Conservation (phyloP, 2,888 invertebrate genomes). For the Aphidius colemani region DNA sequence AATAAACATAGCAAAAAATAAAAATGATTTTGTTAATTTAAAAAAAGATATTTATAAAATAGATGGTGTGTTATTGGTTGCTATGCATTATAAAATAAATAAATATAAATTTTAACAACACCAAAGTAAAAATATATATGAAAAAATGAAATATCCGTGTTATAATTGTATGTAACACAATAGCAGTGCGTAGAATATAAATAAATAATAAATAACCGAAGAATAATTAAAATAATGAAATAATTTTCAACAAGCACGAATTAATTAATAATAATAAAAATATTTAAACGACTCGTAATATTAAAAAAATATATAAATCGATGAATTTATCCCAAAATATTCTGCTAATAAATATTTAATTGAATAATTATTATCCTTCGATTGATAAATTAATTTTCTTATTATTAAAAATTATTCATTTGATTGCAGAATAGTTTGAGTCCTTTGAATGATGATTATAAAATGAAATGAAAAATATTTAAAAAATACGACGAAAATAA, state of each 20-base stretch:
- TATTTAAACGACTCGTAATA: constrained; percentile 40
- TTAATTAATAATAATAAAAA: constrained; percentile 39
- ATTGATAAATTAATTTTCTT: neutral
- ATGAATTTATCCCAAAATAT: constrained; percentile 43
- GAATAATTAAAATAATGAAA: constrained; percentile 40
- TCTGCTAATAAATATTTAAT: constrained; percentile 32
- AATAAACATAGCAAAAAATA: too few species aligned
- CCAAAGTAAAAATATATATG: too few species aligned
- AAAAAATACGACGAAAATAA: too few species aligned
- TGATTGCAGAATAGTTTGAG: constrained; percentile 50
- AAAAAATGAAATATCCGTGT: constrained; percentile 21
- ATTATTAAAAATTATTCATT: constrained; percentile 30
- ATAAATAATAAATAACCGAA: constrained; percentile 43
- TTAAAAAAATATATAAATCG: constrained; percentile 34
- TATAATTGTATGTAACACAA: constrained; percentile 37
- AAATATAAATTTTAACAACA: constrained; percentile 27
- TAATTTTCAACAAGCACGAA: constrained; percentile 46
- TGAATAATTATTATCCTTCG: too few species aligned
- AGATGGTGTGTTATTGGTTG: too few species aligned
- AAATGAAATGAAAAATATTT: constrained; percentile 39
- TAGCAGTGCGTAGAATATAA: constrained; percentile 40
- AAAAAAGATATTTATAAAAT: neutral
- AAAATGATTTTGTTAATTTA: neutral
- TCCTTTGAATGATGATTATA: constrained; percentile 44
- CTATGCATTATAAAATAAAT: too few species aligned